Conservation (phyloP, 2,888 invertebrate species). For the Chalcosyrphus nemorum region DNA sequence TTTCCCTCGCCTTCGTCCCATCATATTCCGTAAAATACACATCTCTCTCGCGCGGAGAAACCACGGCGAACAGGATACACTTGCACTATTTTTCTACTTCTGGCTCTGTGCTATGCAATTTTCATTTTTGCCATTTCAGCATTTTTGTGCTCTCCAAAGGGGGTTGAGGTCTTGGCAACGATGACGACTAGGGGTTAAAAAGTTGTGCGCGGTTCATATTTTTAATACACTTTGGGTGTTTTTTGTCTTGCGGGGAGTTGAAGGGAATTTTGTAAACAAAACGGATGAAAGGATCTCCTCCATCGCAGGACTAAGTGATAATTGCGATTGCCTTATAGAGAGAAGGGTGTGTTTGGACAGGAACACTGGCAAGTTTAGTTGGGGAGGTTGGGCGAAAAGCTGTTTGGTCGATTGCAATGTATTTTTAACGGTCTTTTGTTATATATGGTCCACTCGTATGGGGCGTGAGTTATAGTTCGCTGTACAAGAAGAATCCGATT, state of each 20-base stretch:
- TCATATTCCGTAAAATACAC: neutral
- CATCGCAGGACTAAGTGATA: conserved; percentile 56
- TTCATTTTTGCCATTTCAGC: conserved; percentile 60
- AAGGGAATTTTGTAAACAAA: conserved; percentile 35
- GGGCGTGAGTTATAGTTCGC: neutral
- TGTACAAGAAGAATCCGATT: neutral
- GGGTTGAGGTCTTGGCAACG: neutral
- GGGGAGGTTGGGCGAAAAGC: neutral
- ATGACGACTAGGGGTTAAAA: conserved; percentile 2
- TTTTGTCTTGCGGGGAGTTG: conserved; percentile 45
- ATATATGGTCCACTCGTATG: neutral
- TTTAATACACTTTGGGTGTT: conserved; percentile 61
- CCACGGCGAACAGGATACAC: conserved; percentile 16
- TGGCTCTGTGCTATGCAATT: conserved; percentile 34
- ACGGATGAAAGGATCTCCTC: conserved; percentile 60
- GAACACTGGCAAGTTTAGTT: too few relatives aligned
- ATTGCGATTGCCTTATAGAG: conserved; percentile 47
- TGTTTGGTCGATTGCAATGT: conserved; percentile 1
- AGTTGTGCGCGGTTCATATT: conserved; percentile 48
- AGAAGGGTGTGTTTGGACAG: neutral
- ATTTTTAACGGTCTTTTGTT: conserved; percentile 2
- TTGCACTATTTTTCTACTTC: conserved; percentile 41
- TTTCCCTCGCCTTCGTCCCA: neutral
- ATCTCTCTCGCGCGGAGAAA: neutral
- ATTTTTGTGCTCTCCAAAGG: conserved; percentile 24